Conservation (phyloP, 1,140 invertebrate genomes). For the Mycetomoellerius zeteki region DNA sequence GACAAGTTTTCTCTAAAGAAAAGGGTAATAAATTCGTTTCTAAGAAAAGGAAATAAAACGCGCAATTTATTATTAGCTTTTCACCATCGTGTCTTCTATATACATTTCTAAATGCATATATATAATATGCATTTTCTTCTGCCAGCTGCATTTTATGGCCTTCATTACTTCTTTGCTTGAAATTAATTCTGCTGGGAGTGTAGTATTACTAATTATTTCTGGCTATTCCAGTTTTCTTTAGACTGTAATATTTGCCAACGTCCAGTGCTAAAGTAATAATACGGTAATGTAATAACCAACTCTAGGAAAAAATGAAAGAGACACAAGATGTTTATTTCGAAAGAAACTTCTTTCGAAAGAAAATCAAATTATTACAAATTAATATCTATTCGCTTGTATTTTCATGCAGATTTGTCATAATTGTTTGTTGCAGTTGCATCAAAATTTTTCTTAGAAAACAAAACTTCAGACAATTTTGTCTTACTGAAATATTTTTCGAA, state of each 20-base stretch:
- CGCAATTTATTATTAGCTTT: slow-evolving; percentile 3
- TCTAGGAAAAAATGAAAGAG: too few relatives aligned
- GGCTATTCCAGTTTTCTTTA: slow-evolving; percentile 14
- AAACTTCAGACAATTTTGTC: neutral
- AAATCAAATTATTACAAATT: slow-evolving; percentile 1
- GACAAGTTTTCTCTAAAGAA: neutral
- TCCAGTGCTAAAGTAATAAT: neutral
- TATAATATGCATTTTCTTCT: slow-evolving; percentile 36
- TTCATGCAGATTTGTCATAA: neutral
- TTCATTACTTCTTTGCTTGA: slow-evolving; percentile 21
- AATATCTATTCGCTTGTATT: neutral
- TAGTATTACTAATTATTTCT: slow-evolving; percentile 35
- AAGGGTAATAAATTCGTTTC: neutral
- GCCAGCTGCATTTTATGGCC: slow-evolving; percentile 40
- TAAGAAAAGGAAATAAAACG: neutral
- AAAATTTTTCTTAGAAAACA: neutral
- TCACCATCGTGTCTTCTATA: neutral
- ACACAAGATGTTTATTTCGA: neutral
- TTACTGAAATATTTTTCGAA: neutral
- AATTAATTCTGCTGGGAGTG: slow-evolving; percentile 30
- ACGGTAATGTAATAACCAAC: slow-evolving; percentile 1
- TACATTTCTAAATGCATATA: slow-evolving; percentile 23
- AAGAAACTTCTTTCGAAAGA: too few relatives aligned
- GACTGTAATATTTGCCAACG: slow-evolving; percentile 24
- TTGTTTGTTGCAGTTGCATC: neutral